phyloP scores from a whole-genome alignment of 2,113 vertebrate genomes.

The Clarias batrachus region DNA sequence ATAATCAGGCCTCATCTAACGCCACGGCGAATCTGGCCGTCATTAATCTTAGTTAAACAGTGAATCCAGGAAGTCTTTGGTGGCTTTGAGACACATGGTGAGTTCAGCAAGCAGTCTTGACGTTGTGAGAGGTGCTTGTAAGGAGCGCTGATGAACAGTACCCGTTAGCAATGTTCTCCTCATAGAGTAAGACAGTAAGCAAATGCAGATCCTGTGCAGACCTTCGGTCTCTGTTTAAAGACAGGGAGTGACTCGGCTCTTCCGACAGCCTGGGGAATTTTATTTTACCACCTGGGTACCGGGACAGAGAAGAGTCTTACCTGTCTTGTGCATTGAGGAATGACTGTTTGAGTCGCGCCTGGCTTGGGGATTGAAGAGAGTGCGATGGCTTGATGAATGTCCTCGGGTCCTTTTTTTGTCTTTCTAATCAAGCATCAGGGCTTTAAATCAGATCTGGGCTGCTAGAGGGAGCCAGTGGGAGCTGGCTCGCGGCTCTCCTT shows the following conservation, averaged over 20 bases:
- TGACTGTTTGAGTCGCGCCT: neutral
- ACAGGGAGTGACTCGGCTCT: neutral
- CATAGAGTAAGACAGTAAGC: constrained; percentile 23
- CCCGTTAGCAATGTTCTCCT: constrained; percentile 44
- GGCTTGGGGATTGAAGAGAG: neutral
- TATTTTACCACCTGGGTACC: neutral
- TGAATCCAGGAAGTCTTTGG: constrained; percentile 1
- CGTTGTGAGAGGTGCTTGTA: constrained; percentile 63
- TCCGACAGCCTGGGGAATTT: neutral
- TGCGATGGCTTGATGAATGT: neutral
- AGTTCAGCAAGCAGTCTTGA: constrained; percentile 45
- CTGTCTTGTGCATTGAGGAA: neutral
- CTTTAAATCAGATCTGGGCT: neutral
- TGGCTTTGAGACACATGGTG: constrained; percentile 59
- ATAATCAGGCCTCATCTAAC: constrained; percentile 17
- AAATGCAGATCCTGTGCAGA: constrained; percentile 6
- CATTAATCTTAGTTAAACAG: constrained; percentile 9
- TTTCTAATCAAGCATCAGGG: neutral
- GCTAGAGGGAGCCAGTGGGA: neutral
- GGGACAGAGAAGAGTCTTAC: neutral
- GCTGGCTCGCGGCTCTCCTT: neutral
- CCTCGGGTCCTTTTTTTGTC: neutral
- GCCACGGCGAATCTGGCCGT: neutral
- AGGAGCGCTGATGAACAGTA: constrained; percentile 46
- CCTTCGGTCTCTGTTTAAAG: neutral